Evolutionary conservation across 2,888 invertebrate species (phyloP).

Genomic region (Teleiodes luculella): DNA sequence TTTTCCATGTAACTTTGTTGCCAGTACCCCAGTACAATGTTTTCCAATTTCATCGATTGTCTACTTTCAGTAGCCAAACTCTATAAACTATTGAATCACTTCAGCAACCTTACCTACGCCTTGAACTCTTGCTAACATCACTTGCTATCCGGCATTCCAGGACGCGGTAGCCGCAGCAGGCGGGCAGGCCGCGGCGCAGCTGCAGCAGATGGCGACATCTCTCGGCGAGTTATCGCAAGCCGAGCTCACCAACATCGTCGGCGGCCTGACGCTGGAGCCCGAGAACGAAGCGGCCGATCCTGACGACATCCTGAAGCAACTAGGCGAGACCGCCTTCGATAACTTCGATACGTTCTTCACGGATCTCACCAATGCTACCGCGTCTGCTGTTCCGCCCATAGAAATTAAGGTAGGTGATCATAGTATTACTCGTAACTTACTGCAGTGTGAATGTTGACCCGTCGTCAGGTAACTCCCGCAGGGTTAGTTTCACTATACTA

Average conservation of each 20-base stretch:
- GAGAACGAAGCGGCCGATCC: constrained; percentile 78
- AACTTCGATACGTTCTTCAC: constrained; percentile 89
- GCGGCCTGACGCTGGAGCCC: constrained; percentile 75
- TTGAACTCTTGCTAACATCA: not conserved
- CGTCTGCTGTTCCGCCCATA: constrained; percentile 77
- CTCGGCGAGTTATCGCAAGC: constrained; percentile 85
- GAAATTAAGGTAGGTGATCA: constrained; percentile 82
- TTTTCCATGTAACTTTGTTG: too few species aligned
- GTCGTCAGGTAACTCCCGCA: too few species aligned
- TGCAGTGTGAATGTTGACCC: too few species aligned
- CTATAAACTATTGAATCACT: too few species aligned
- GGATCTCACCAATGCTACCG: constrained; percentile 84
- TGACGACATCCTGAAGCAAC: constrained; percentile 89
- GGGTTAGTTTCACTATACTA: too few species aligned
- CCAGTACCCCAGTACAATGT: too few species aligned
- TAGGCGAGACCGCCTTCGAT: constrained; percentile 91
- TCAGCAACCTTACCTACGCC: too few species aligned
- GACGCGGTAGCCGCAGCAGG: constrained; percentile 81
- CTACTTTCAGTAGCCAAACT: too few species aligned
- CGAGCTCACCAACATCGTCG: constrained; percentile 83
- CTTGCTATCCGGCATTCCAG: constrained; percentile 54
- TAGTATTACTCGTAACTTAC: not conserved
- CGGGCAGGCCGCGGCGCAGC: constrained; percentile 73
- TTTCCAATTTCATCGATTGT: too few species aligned
- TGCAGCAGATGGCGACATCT: constrained; percentile 72